phyloP scores from a whole-genome alignment of 1,140 invertebrate genomes.

The Trichonephila inaurata region DNA sequence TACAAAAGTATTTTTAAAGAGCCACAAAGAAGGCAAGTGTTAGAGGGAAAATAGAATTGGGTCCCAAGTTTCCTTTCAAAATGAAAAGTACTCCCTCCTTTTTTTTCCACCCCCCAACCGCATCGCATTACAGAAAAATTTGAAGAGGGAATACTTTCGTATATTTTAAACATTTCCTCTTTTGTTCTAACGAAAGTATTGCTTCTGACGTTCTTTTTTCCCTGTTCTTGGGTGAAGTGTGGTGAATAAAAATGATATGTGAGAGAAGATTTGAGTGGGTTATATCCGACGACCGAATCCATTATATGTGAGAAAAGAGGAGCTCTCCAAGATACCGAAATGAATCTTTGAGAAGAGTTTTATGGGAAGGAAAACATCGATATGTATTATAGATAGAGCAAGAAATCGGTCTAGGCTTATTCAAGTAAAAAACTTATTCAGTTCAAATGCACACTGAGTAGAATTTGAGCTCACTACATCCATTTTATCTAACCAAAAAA shows the following conservation, averaged over 20 bases:
- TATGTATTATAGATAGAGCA: background rate
- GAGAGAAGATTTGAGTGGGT: background rate
- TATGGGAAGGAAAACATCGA: background rate
- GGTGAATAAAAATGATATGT: background rate
- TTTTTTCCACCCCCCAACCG: background rate
- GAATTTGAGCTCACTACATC: too few species aligned
- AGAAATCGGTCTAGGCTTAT: background rate
- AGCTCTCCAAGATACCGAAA: background rate
- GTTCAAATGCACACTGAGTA: background rate
- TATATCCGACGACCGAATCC: background rate
- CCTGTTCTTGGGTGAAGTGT: background rate
- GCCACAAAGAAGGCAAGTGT: background rate
- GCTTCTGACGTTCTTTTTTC: background rate
- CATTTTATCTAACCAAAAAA: too few species aligned
- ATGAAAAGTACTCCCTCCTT: background rate
- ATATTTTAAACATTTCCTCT: background rate
- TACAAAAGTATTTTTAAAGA: slow-evolving; percentile 24
- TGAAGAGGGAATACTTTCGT: background rate
- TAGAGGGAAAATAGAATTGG: background rate
- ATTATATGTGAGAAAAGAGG: background rate
- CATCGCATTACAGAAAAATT: slow-evolving; percentile 3
- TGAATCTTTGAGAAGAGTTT: background rate
- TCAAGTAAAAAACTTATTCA: background rate
- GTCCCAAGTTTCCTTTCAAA: background rate
- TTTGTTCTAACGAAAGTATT: background rate